Evolutionary conservation across 2,797 vertebrate genomes (phyloP), one percentile per base, ranked within the genome.

Genomic region (Cryptoprocta ferox): DNA sequence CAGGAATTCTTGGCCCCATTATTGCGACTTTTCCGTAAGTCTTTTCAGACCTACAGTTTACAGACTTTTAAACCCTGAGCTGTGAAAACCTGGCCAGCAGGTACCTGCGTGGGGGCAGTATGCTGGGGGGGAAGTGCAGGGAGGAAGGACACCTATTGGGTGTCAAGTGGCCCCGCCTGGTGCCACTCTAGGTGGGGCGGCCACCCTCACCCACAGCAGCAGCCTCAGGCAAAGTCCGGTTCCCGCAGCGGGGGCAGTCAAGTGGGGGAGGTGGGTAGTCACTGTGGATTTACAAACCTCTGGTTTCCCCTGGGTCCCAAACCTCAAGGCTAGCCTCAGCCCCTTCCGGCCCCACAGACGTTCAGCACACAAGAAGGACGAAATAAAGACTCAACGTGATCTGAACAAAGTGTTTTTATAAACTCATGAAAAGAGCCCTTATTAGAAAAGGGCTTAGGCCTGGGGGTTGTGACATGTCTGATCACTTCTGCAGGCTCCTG

Each of bases 351-450:
- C 76, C 35, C 42, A 53, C n/a, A 92, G 88, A 81, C 21, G 5
- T 11, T 37, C 88, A 66, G 68, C 45, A 3, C 84, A 83, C 73
- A 32, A 6, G 63, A n/a, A 53, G 30, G 92, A 82, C n/a, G 85
- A 93, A 80, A 66, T 5, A 80, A 87, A 95, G 94, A 37, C 92
- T 91, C 94, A 80, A 15, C 13, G 3, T 12, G 32, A 96, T 71
- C 81, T 5, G 19, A 76, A 96, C 94, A 86, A 85, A 95, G 94
- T 94, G 93, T 94, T 96, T 96, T 91, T 95, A 96, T 94, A 91
- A 89, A 96, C 82, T 83, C 65, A n/a, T 97, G 97, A 97, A 97
- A 97, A 97, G 97, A 91, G 91, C 80, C 89, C 97, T 97, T 96
- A 96, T 97, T 88, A 82, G 96, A 95, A 73, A 65, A 71, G 79